Evolutionary conservation across 2,888 invertebrate species (phyloP).

Genomic region (Cryptocephalus primarius): DNA sequence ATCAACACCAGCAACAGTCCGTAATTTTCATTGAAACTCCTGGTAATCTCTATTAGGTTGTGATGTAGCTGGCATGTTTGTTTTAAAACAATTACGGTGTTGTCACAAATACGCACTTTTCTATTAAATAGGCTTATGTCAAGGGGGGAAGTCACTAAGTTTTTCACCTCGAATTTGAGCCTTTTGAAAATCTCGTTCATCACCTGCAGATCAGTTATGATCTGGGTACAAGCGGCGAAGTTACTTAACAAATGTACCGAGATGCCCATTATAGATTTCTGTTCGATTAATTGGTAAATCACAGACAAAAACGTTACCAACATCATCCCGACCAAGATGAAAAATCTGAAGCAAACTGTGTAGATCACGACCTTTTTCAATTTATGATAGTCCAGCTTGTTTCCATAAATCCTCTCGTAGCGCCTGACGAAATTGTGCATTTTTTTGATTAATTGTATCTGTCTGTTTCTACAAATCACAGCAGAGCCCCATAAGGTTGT

Average conservation of each 20-base stretch:
- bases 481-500: neutral
- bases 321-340: too few species aligned
- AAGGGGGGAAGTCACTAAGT: too few species aligned
- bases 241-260: too few species aligned
- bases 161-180: too few species aligned
- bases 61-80: slow-evolving; percentile 20
- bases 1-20: slow-evolving; percentile 17
- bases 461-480: neutral
- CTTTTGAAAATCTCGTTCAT: too few species aligned
- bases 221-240: too few species aligned
- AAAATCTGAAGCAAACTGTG: neutral
- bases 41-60: slow-evolving; percentile 18
- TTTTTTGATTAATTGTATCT: neutral
- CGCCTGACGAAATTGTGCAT: neutral
- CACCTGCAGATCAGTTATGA: too few species aligned
- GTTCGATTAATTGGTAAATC: too few species aligned
- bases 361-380: neutral
- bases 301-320: too few species aligned
- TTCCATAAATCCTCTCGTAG: neutral
- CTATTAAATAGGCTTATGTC: too few species aligned
- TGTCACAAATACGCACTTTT: neutral
- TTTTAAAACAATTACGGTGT: slow-evolving; percentile 1
- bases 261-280: too few species aligned
- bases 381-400: neutral
- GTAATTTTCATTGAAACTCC: slow-evolving; percentile 18